Base-by-base conservation (phyloP, 2,113 vertebrate genomes). In the Harpagus bidentatus region DNA sequence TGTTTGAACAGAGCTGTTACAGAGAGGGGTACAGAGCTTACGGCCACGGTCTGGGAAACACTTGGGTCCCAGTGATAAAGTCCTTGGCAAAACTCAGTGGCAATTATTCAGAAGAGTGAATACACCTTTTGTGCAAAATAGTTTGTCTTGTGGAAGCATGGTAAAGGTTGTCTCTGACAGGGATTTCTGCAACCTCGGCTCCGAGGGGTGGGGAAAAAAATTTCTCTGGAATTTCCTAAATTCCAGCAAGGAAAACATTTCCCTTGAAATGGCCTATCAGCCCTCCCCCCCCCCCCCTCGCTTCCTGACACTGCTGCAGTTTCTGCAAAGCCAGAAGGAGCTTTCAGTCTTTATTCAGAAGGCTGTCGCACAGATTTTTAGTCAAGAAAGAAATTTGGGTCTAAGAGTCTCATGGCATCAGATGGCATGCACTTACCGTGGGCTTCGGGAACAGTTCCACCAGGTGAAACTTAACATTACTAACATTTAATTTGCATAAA, bases 401-500 rank as follows among this genome's bases (percentile, higher is more conserved):
- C 90, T 36, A 79, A 87, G 56, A 95, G 92, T 92, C 83, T 96
- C 69, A 43, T 0, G 1, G 71, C 74, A 82, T 91, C 52, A 96
- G 91, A 73, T 62, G 62, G 89, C 76, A 86, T 45, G 65, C 20
- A 83, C 56, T 89, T 88, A 90, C 47, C 9, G 3, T 58, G 78
- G 87, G 84, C 43, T 91, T 93, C 3, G 40, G 76, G 52, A 91
- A 96, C 48, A 85, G 38, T 92, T 88, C 40, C 66, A 74, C 66
- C 55, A 65, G 20, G 69, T 91, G 87, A 96, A 97, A 93, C 71
- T 86, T 48, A 95, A 73, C 62, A 89, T 67, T 83, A 94, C 72
- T 85, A 97, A 94, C 59, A 62, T 58, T 96, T 91, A 79, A 94
- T 80, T 88, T 95, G 88, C 88, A 92, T 93, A 86, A 92, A 82